These are phyloP conservation scores for Macrosiphum euphorbiae DNA, from an alignment of 2,888 invertebrate species.

Conservation along the genomic window DNA sequence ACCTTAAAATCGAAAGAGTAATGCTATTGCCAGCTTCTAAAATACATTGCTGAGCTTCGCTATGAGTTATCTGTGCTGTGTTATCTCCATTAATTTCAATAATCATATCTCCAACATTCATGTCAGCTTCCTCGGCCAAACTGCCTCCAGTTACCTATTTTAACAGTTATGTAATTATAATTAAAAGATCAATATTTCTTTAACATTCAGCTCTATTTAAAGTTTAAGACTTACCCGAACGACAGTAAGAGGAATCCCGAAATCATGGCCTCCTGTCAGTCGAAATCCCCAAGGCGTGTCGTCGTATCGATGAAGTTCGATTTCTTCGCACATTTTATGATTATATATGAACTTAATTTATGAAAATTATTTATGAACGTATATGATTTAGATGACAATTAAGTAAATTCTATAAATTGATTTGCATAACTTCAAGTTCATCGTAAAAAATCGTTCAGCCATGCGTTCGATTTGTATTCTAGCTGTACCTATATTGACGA, in stretches of 20 bases:
- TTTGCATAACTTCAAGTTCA: conserved; percentile 55
- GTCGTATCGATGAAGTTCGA: conserved; percentile 69
- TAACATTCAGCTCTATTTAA: not conserved
- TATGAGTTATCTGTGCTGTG: conserved; percentile 80
- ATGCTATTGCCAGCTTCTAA: conserved; percentile 80
- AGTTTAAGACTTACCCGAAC: conserved; percentile 76
- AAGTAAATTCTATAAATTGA: conserved; percentile 50
- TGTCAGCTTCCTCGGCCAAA: conserved; percentile 85
- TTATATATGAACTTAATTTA: not conserved
- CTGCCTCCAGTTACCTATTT: conserved; percentile 83
- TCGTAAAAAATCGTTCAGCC: conserved; percentile 44
- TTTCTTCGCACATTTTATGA: conserved; percentile 67
- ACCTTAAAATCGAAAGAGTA: conserved; percentile 81
- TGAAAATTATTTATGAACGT: not conserved
- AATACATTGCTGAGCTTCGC: conserved; percentile 82
- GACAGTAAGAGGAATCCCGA: conserved; percentile 80
- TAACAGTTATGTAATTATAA: not conserved
- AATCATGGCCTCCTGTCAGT: conserved; percentile 81
- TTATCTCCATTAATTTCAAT: conserved; percentile 81
- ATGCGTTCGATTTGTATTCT: conserved; percentile 46
- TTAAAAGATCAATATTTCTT: not conserved
- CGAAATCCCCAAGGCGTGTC: conserved; percentile 84
- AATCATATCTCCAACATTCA: conserved; percentile 88
- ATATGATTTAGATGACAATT: not conserved
- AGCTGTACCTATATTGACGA: conserved; percentile 35